Base-by-base conservation (phyloP, 1,140 invertebrate species). In the Leucophenga varia region DNA sequence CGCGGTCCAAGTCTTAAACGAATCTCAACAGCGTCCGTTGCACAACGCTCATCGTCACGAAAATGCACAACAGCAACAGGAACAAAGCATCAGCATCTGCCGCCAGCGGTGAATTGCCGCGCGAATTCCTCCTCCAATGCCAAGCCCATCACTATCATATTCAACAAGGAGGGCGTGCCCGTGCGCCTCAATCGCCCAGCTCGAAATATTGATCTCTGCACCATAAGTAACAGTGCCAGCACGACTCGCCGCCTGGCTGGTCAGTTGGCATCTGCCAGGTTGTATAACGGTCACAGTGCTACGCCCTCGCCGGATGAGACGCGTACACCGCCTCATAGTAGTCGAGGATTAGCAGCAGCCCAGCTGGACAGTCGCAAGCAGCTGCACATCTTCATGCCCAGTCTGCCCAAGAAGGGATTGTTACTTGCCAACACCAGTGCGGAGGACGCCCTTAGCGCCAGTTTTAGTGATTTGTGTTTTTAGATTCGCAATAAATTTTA, bases 341-440 rank as follows among this genome's bases (percentile, higher is more conserved):
- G 61, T 2, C 46, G 65, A 1, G 52, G 46, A 5, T 17, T 55
- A 38, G 47, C 25, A 30, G 25, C 25, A n/a, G 34, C 44, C 42
- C n/a, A n/a, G n/a, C 36, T 46, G 37, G 49, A 55, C 25, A 13
- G 45, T 14, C 52, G 64, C 7, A 74, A 72, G 28, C 71, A 74
- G 44, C 22, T 74, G 17, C 71, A 74, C 49, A 74, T 74, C 16
- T 74, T 74, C 18, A 74, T 74, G 71, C 71, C 71, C 25, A 74
- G 64, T 35, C 37, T 74, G 43, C 67, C 71, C 8, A 74, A 72
- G 42, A 74, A 74, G 45, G 54, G 63, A 7, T 8, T 73, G 22
- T 20, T 54, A 9, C 31, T 36, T 6, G 35, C 48, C 0, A 22
- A 28, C 0, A 49, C 43, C 28, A 49, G 53, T 9, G 5, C 20